Evolutionary conservation across 2,113 vertebrate genomes (phyloP).

Genomic region (Chinchilla lanigera): DNA sequence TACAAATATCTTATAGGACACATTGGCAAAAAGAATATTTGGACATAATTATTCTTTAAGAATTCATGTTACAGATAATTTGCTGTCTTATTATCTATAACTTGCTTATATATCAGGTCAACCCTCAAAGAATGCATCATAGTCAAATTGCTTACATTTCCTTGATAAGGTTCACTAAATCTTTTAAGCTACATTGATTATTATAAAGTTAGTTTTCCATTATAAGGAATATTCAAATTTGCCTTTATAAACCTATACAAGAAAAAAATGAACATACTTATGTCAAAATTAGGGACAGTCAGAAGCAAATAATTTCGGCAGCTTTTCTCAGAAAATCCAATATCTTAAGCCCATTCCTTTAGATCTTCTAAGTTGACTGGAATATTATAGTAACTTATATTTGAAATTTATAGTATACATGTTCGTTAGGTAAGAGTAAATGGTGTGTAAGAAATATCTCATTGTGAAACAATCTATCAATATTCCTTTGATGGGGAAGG

Average conservation of each 20-base stretch:
- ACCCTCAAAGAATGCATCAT: neutral
- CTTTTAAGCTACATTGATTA: slow-evolving; percentile 23
- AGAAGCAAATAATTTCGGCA: slow-evolving; percentile 18
- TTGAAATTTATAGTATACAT: slow-evolving; percentile 12
- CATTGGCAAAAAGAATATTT: neutral
- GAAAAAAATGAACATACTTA: neutral
- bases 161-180: slow-evolving; percentile 3
- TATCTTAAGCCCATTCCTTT: neutral
- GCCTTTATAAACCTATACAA: slow-evolving; percentile 33
- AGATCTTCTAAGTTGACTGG: neutral
- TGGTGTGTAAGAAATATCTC: neutral
- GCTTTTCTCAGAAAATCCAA: neutral
- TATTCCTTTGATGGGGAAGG: neutral
- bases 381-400: neutral
- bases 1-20: neutral
- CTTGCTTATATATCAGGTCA: neutral
- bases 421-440: neutral
- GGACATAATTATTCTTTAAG: slow-evolving; percentile 42
- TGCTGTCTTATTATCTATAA: neutral
- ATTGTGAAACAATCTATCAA: neutral
- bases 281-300: neutral
- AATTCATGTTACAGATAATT: slow-evolving; percentile 20
- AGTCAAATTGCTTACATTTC: slow-evolving; percentile 49
- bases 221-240: slow-evolving; percentile 37
- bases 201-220: slow-evolving; percentile 49